Evolutionary conservation across 1,140 invertebrate genomes (phyloP).

Genomic region (Drosophila ananassae): DNA sequence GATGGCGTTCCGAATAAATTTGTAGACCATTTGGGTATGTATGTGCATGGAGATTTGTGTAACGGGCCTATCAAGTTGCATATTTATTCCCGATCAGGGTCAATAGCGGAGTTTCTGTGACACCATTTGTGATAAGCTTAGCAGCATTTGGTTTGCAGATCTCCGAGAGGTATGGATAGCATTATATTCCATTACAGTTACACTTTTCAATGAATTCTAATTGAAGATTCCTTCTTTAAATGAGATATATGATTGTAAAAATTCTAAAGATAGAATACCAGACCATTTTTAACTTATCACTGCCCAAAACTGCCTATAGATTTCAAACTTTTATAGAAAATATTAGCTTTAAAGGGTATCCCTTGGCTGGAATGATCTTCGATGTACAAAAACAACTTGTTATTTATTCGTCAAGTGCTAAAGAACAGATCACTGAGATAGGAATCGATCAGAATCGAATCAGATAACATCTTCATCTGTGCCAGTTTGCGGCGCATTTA

Average conservation of each 20-base stretch:
- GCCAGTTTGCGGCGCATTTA: slow-evolving; percentile 57
- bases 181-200: slow-evolving; percentile 9
- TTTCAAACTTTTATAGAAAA: not conserved
- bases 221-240: not conserved
- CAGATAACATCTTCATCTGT: slow-evolving; percentile 67
- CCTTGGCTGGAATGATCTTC: not conserved
- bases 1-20: slow-evolving; percentile 46
- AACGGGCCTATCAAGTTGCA: slow-evolving; percentile 38
- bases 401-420: slow-evolving; percentile 49
- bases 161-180: not conserved
- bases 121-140: slow-evolving; percentile 29
- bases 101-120: slow-evolving; percentile 40
- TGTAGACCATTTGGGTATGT: slow-evolving; percentile 17
- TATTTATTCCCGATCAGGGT: slow-evolving; percentile 43
- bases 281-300: too few species aligned
- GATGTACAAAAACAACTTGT: slow-evolving; percentile 21
- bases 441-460: slow-evolving; percentile 42
- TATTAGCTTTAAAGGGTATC: slow-evolving; percentile 12
- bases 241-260: not conserved
- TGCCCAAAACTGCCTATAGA: not conserved
- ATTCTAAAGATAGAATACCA: too few species aligned
- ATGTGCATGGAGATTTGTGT: slow-evolving; percentile 40
- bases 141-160: slow-evolving; percentile 49
- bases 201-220: slow-evolving; percentile 1
- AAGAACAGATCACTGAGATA: slow-evolving; percentile 14